Evolutionary conservation across 35 echinoderm and acorn worm species (phyloP).

Genomic region (Apostichopus californicus): DNA sequence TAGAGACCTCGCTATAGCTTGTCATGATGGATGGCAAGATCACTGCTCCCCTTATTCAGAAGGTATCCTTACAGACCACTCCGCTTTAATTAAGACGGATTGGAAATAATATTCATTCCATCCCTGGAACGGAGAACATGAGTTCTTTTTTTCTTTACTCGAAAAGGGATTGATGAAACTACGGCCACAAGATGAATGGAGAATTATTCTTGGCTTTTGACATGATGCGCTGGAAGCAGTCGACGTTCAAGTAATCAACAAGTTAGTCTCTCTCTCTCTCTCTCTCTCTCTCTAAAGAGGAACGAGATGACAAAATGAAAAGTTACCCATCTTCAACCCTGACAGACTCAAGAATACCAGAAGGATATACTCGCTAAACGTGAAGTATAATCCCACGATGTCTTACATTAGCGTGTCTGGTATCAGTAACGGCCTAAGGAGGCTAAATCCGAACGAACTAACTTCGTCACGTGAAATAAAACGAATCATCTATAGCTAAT

Average conservation of each 20-base stretch:
- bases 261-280: not conserved
- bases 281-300: not conserved
- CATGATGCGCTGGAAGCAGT: slow-evolving; percentile 1
- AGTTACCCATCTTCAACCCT: no score
- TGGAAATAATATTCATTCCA: slow-evolving; percentile 3
- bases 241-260: slow-evolving; percentile 1
- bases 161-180: not conserved
- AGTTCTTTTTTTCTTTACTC: not conserved
- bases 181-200: not conserved
- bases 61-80: slow-evolving; percentile 1
- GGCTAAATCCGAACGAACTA: no score
- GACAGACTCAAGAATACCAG: not conserved
- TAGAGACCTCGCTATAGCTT: not conserved
- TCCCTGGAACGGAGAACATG: slow-evolving; percentile 1
- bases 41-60: not conserved
- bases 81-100: slow-evolving; percentile 13
- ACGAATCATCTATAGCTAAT: no score
- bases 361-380: not conserved
- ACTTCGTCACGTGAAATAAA: no score
- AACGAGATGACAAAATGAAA: not conserved
- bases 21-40: slow-evolving; percentile 6
- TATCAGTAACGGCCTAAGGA: no score
- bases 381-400: no score
- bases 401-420: no score
- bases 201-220: not conserved